Base-by-base conservation (phyloP, 2,113 vertebrate species). In the Tetraodon nigroviridis region DNA sequence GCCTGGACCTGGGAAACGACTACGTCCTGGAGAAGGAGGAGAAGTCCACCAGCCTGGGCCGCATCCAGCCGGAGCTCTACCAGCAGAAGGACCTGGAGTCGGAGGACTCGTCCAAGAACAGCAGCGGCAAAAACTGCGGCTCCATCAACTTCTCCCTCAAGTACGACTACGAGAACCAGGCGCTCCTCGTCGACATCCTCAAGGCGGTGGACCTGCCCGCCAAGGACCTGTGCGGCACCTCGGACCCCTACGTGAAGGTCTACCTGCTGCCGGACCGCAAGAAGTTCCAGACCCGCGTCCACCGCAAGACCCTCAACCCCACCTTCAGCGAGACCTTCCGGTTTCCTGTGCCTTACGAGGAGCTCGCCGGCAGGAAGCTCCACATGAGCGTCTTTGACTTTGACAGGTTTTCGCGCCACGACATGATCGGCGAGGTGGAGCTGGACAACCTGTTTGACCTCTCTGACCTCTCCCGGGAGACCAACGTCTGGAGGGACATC, bases 381-480 rank as follows among this genome's bases (percentile, higher is more conserved):
- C 97, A 99, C 81, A 97, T 99, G 89, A 98, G 93, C 76, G 89
- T 98, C 21, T 98, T 97, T 80, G 96, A 99, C 89, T 99, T 98
- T 89, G 96, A 99, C 89, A 90, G 96, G 51, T 98, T 99, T 89
- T 97, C 97, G 61, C 90, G 97, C 60, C 97, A 99, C 47, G 96
- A 99, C 75, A 96, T 98, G 94, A 98, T 99, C 69, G 97, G 97
- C 12, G 95, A 99, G 86, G 96, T 98, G 79, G 93, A 93, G 80
- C 85, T 98, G 79, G 96, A 99, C 65, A 99, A 98, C 81, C 86
- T 99, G 87, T 94, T 98, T 58, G 96, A 99, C 89, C 91, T 86
- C 40, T 93, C 94, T 14, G 95, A 99, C 86, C 93, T 97, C 64
- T 96, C 95, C 76, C 91, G 94, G 68, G 97, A 97, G 86, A 94